Evolutionary conservation across 2,113 vertebrate genomes (phyloP).

Genomic region (Tiliqua scincoides): DNA sequence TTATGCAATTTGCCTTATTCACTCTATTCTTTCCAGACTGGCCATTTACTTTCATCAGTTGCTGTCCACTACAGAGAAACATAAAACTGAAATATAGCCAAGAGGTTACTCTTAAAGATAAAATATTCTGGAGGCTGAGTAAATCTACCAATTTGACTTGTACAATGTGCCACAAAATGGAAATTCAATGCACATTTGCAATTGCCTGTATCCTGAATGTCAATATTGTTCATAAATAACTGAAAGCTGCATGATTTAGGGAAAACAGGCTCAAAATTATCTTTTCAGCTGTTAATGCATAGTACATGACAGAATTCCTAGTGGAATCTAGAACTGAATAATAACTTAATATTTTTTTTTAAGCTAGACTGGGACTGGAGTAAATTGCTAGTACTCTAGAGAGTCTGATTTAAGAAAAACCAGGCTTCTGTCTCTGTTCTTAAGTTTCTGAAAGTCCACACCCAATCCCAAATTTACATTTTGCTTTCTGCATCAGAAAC

Average conservation of each 20-base stretch:
- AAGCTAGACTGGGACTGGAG: not conserved
- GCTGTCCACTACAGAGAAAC: not conserved
- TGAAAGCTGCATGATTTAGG: slow-evolving; percentile 19
- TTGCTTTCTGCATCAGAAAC: not conserved
- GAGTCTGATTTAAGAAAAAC: not conserved
- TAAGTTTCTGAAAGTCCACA: not conserved
- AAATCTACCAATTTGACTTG: slow-evolving; percentile 32
- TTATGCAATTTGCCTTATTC: not conserved
- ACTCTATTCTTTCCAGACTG: not conserved
- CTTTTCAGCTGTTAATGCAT: not conserved
- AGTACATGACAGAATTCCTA: not conserved
- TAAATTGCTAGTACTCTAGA: not conserved
- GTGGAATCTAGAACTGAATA: not conserved
- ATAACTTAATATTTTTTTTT: not conserved
- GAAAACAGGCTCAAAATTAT: not conserved
- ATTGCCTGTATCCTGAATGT: slow-evolving; percentile 14
- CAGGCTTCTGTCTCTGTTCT: not conserved
- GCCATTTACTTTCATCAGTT: not conserved
- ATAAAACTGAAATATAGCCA: slow-evolving; percentile 20
- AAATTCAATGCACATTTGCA: slow-evolving; percentile 29
- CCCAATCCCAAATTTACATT: not conserved
- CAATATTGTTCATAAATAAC: slow-evolving; percentile 15
- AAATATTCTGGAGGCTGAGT: slow-evolving; percentile 9
- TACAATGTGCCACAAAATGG: not conserved
- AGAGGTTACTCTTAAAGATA: not conserved